Base-by-base conservation (phyloP, 37 sponge, comb jelly and placozoan species). In the Ephydatia muelleri region DNA sequence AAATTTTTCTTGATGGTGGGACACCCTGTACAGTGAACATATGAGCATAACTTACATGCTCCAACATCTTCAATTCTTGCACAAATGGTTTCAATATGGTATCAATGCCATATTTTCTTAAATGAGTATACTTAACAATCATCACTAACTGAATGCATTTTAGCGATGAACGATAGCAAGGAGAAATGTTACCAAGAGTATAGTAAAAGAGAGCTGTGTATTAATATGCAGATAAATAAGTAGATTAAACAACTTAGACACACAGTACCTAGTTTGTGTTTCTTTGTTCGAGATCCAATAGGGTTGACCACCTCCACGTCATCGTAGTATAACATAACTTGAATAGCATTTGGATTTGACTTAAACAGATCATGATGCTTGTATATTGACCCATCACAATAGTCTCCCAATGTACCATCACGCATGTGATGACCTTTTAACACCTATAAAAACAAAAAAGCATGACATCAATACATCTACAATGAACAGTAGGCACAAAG, bases 111-210 rank as follows among this genome's bases (percentile, higher is more conserved):
- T 83, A 83, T 5, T 22, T 11, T 39, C 72, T 73, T 28, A 83
- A 34, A 21, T 39, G 74, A 23, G 31, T 37, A 27, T 73, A 83
- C 57, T 83, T 83, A 21, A 33, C 27, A 29, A 83, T 26, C 22
- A 73, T 57, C 5, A 83, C n/a, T 11, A 83, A 49, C 33, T 83
- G 83, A 83, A 83, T 83, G 32, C 64, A 48, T 74, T 72, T 83
- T 27, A 83, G 23, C 6, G 83, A 26, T 39, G 83, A 83, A 23
- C 75, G 83, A 33, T 83, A 73, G 30, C 16, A 72, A 38, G 74
- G 83, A 49, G 83, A 72, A 43, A 83, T 83, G 5, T 83, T 83
- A 22, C 83, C 83, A 31, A 83, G 73, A n/a, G 75, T 83, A 40
- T 83, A 83, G 32, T 83, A 83, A 39, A 83, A 83, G 19, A 83